A percentile compares a stretch with the other conserved stretches of the same genome.
Evolutionary conservation across 2,888 invertebrate genomes (phyloP).

Genomic region (Caenorhabditis drosophilae): DNA sequence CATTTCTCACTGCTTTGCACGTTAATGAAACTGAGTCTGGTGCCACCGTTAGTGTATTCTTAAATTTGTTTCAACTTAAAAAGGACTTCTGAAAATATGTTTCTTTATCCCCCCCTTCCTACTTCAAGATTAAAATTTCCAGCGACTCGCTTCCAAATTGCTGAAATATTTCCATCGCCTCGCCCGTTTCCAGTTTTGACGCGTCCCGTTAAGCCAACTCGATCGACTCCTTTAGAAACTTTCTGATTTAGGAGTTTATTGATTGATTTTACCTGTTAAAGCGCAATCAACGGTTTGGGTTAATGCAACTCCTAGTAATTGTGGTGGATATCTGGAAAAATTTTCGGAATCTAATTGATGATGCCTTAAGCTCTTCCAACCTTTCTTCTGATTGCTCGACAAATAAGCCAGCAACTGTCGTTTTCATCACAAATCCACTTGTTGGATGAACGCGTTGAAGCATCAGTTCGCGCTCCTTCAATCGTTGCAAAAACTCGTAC

Average conservation of each 20-base stretch:
- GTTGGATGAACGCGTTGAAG: slow-evolving; percentile 90
- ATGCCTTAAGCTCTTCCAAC: slow-evolving; percentile 18
- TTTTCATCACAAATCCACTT: slow-evolving; percentile 59
- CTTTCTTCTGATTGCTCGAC: slow-evolving; percentile 55
- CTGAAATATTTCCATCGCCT: slow-evolving; percentile 59
- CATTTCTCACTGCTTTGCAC: slow-evolving; percentile 43
- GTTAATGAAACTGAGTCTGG: slow-evolving; percentile 45
- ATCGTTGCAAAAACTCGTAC: slow-evolving; percentile 82
- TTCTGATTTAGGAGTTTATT: neutral
- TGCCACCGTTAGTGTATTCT: slow-evolving; percentile 48
- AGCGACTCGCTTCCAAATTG: slow-evolving; percentile 59
- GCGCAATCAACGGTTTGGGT: slow-evolving; percentile 62
- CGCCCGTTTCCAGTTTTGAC: slow-evolving; percentile 62
- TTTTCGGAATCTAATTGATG: neutral
- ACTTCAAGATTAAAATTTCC: slow-evolving; percentile 53
- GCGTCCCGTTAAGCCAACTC: slow-evolving; percentile 60
- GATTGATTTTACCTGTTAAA: slow-evolving; percentile 46
- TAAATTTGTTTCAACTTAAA: no score
- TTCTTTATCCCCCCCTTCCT: no score
- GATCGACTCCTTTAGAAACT: slow-evolving; percentile 36
- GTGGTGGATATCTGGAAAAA: slow-evolving; percentile 56
- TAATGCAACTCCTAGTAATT: slow-evolving; percentile 57
- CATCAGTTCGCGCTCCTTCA: slow-evolving; percentile 84
- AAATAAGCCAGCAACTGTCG: slow-evolving; percentile 60
- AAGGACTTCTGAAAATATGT: no score